Evolutionary conservation across 1,140 invertebrate species (phyloP).

Genomic region (Tetramorium simillimum): DNA sequence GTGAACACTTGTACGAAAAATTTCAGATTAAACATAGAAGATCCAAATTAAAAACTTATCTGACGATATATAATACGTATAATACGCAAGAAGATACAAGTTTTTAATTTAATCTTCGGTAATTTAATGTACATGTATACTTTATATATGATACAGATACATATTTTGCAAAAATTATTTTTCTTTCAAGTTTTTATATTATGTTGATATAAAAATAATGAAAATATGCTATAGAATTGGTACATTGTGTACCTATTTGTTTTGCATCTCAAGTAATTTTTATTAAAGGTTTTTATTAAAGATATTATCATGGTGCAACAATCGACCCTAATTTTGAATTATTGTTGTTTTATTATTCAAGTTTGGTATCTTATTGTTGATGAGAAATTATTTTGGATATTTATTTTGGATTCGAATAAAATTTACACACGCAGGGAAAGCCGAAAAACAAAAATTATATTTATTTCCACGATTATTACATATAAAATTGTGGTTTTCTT

Average conservation of each 20-base stretch:
- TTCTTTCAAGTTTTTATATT: slow-evolving; percentile 4
- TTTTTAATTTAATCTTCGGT: slow-evolving; percentile 27
- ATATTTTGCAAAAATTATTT: slow-evolving; percentile 42
- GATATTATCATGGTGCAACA: not conserved
- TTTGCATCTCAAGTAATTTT: not conserved
- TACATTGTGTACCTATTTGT: slow-evolving; percentile 71
- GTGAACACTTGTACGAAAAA: slow-evolving; percentile 1
- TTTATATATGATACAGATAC: not conserved
- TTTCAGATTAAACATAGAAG: slow-evolving; percentile 23
- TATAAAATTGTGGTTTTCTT: slow-evolving; percentile 28
- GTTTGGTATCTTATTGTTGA: not conserved
- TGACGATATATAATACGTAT: slow-evolving; percentile 12
- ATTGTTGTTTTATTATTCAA: not conserved
- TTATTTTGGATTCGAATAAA: not conserved
- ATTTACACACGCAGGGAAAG: not conserved
- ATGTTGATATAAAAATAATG: slow-evolving; percentile 47
- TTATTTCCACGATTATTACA: slow-evolving; percentile 3
- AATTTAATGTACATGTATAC: not conserved
- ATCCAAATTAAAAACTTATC: slow-evolving; percentile 30
- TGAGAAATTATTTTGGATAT: not conserved
- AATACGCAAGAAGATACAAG: not conserved
- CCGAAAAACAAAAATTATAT: not conserved
- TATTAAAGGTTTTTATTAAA: not conserved
- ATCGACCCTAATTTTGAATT: not conserved
- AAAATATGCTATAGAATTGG: slow-evolving; percentile 61